phyloP scores from a whole-genome alignment of 2,113 vertebrate species.

The Dinomys branickii region DNA sequence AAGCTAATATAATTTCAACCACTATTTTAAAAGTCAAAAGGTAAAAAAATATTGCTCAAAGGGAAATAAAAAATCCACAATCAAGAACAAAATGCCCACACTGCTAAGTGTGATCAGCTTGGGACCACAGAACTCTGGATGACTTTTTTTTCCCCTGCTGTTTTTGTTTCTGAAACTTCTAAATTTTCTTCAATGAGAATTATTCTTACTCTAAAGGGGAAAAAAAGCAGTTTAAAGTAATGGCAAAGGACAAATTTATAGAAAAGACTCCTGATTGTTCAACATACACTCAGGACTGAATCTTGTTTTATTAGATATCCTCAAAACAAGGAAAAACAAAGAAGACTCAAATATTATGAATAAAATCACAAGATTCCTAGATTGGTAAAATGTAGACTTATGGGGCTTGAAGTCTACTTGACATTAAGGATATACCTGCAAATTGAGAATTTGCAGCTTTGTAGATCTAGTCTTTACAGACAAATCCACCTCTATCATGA shows the following conservation, averaged over 20 bases:
- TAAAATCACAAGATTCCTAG: background rate
- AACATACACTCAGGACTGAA: background rate
- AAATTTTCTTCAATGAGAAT: background rate
- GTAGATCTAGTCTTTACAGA: background rate
- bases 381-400: background rate
- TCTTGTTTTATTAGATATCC: background rate
- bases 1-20: background rate
- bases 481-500: background rate
- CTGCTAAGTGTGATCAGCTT: background rate
- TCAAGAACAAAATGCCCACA: background rate
- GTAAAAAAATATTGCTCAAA: background rate
- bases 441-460: background rate
- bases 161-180: slow-evolving; percentile 16
- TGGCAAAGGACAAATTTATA: background rate
- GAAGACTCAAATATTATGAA: background rate
- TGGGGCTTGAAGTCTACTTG: background rate
- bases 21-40: slow-evolving; percentile 23
- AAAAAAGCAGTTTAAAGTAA: background rate
- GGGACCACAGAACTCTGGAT: background rate
- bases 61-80: background rate
- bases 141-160: background rate
- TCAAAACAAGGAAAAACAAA: background rate
- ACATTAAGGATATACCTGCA: background rate
- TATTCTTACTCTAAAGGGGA: slow-evolving; percentile 35
- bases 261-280: background rate